Conservation (phyloP, 2,113 vertebrate genomes). For the Tachysurus vachellii region DNA sequence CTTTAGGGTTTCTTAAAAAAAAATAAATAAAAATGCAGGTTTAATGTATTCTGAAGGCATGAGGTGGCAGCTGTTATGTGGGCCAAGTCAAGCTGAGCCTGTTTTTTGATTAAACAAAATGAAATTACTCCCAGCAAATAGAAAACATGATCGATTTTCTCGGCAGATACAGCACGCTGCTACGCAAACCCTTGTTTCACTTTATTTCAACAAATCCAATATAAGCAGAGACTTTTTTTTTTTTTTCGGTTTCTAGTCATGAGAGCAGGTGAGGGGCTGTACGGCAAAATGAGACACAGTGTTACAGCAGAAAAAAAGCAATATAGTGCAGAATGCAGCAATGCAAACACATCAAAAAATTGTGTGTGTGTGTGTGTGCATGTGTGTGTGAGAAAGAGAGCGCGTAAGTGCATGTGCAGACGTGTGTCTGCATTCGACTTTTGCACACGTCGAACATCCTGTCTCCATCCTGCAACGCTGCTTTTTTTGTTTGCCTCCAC, state of each 20-base stretch:
- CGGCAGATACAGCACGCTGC: slow-evolving; percentile 57
- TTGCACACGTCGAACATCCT: slow-evolving; percentile 34
- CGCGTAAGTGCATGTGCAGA: background rate
- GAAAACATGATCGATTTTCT: slow-evolving; percentile 68
- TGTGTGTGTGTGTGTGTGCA: background rate
- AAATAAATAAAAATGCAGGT: slow-evolving; percentile 35
- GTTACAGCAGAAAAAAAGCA: background rate
- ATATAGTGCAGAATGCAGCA: background rate
- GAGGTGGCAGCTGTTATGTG: slow-evolving; percentile 53
- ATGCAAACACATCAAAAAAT: background rate
- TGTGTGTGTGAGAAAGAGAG: background rate
- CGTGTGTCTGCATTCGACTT: slow-evolving; percentile 30
- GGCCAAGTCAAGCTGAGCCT: slow-evolving; percentile 54
- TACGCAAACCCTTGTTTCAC: slow-evolving; percentile 59
- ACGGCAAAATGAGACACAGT: slow-evolving; percentile 28
- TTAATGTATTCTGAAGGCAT: slow-evolving; percentile 58
- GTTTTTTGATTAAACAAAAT: slow-evolving; percentile 70
- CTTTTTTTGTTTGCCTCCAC: slow-evolving; percentile 30
- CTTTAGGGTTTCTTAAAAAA: background rate
- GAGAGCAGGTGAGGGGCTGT: slow-evolving; percentile 54
- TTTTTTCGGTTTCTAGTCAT: slow-evolving; percentile 31
- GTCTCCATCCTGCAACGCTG: slow-evolving; percentile 45
- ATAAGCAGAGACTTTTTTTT: slow-evolving; percentile 49
- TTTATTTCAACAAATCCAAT: slow-evolving; percentile 68
- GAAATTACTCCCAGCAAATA: slow-evolving; percentile 65